A percentile compares a stretch with the other conserved stretches of the same genome.
Evolutionary conservation across 2,888 invertebrate genomes (phyloP).

Genomic region (Eupithecia vulgata): DNA sequence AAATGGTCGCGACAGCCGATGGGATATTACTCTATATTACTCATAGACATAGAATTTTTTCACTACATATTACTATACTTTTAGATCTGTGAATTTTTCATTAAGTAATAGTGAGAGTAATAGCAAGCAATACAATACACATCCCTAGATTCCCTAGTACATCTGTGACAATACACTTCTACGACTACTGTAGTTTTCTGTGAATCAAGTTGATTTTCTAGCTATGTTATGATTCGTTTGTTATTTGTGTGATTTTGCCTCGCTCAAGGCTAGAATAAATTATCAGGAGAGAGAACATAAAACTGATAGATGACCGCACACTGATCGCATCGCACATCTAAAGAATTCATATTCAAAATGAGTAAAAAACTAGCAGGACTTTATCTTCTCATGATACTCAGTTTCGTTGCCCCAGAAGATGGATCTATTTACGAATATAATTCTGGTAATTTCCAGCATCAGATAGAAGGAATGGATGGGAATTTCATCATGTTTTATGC

Average conservation of each 20-base stretch:
- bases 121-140: too few relatives aligned
- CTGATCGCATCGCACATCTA: neutral
- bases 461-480: constrained; percentile 86
- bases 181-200: too few relatives aligned
- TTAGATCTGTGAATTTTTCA: too few relatives aligned
- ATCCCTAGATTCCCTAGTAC: too few relatives aligned
- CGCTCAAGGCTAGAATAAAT: neutral
- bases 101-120: too few relatives aligned
- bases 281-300: neutral
- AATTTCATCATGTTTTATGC: constrained; percentile 92
- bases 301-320: neutral
- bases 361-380: constrained; percentile 47
- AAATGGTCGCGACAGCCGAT: too few relatives aligned
- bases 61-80: too few relatives aligned
- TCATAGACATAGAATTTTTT: too few relatives aligned
- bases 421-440: constrained; percentile 83
- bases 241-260: neutral
- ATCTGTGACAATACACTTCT: too few relatives aligned
- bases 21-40: too few relatives aligned
- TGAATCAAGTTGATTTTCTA: neutral
- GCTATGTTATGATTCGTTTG: neutral
- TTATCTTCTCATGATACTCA: constrained; percentile 70
- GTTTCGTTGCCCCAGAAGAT: constrained; percentile 88
- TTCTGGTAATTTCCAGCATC: constrained; percentile 85
- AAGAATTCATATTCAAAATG: constrained; percentile 47